Conservation (phyloP, 1,140 invertebrate genomes). For the Platyscapa corneri region DNA sequence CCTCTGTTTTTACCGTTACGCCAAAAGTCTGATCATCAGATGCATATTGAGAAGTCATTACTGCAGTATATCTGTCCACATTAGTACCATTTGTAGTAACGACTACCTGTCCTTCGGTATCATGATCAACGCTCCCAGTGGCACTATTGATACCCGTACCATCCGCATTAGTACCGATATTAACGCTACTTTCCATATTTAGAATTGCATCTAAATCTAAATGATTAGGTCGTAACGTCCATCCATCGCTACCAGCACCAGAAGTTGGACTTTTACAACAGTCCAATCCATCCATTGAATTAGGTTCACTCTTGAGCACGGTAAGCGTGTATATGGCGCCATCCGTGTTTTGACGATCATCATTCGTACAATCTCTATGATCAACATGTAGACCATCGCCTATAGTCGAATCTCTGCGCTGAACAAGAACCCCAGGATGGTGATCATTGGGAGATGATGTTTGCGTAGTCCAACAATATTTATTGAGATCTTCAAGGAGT, state of each 20-base stretch:
- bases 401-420: background rate
- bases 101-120: conserved; percentile 59
- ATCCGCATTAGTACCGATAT: conserved; percentile 42
- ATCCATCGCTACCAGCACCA: conserved; percentile 63
- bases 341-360: conserved; percentile 74
- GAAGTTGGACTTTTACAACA: conserved; percentile 70
- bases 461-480: conserved; percentile 82
- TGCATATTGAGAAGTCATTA: conserved; percentile 65
- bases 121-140: conserved; percentile 54
- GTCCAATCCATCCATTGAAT: conserved; percentile 75
- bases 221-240: conserved; percentile 66
- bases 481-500: conserved; percentile 86
- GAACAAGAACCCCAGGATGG: background rate
- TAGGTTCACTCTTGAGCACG: conserved; percentile 75
- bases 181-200: conserved; percentile 67
- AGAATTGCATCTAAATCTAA: conserved; percentile 73
- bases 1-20: conserved; percentile 76
- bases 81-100: conserved; percentile 57
- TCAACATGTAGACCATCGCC: conserved; percentile 3
- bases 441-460: conserved; percentile 42
- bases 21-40: conserved; percentile 68
- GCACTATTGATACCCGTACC: conserved; percentile 45
- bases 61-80: conserved; percentile 62
- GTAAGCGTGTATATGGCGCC: conserved; percentile 77
- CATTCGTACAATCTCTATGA: conserved; percentile 54